phyloP scores from a whole-genome alignment of 2,797 vertebrate genomes.

The Chaunax sp. region DNA sequence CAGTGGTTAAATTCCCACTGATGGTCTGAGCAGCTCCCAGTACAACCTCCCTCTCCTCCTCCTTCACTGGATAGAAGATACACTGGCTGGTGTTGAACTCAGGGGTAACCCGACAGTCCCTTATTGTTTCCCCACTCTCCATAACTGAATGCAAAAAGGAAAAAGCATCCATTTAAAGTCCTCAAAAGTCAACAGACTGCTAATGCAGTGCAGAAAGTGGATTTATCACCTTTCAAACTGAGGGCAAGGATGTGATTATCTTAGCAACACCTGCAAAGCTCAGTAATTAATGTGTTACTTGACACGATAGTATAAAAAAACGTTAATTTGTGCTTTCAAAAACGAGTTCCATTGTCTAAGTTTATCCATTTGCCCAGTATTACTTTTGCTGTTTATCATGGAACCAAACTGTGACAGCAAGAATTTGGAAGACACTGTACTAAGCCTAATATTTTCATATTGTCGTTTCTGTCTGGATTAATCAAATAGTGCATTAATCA shows the following conservation, averaged over 20 bases:
- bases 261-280: not conserved
- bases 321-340: not conserved
- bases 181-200: not conserved
- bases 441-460: no score
- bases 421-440: no score
- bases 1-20: constrained; percentile 22
- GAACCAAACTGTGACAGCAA: not conserved
- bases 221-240: not conserved
- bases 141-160: constrained; percentile 72
- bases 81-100: constrained; percentile 78
- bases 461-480: no score
- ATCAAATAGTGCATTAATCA: no score
- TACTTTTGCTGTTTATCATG: not conserved
- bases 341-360: not conserved
- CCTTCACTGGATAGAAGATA: constrained; percentile 86
- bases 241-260: not conserved
- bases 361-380: not conserved
- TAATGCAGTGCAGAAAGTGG: not conserved
- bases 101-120: constrained; percentile 43
- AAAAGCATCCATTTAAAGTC: constrained; percentile 3
- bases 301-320: not conserved
- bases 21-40: constrained; percentile 65
- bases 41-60: constrained; percentile 81
- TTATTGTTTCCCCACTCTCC: constrained; percentile 59
- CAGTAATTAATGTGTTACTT: not conserved